Base-by-base conservation (phyloP, 1,140 invertebrate genomes). In the Penaeus indicus region DNA sequence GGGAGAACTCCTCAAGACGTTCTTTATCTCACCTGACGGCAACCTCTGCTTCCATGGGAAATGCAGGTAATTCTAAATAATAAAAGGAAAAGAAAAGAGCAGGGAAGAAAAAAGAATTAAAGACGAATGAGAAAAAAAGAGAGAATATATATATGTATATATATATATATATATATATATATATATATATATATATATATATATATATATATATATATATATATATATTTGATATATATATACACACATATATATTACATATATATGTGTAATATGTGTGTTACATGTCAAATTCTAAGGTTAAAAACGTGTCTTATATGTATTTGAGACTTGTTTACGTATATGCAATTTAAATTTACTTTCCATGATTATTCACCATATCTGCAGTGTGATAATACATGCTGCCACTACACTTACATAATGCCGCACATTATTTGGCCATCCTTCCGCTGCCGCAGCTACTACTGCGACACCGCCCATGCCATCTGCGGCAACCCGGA, bases 391-490 rank as follows among this genome's bases (percentile, higher is more conserved):
- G 32, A 4, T 42, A 4, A 42, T 42, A 4, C 38, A 42, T 42
- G 38, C 4, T 42, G 5, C 54, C 54, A 10, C 54, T 22, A 1
- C 75, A 27, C 47, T 47, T 78, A 18, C 25, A 21, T 78, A 27
- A 25, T 21, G 32, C 25, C 27, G 4, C 32, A n/a, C 32, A 27
- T 38, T 38, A 38, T n/a, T 78, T 0, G 16, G 32, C 32, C 18
- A 8, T n/a, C 80, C 21, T 63, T 1, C 11, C 18, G 19, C 11
- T 22, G 8, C 22, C 42, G 16, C 82, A 97, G 97, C 64, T 99
- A 99, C 93, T 99, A 99, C 93, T 99, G 99, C 93, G 99, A 99
- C 94, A 99, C 98, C 1, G 96, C 96, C 67, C 99, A 99, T 92
- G 98, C 98, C 47, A 97, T 99, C 90, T 99, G 99, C 92, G 99